Evolutionary conservation across 30 jellyfish, hydroid and myxozoan species (phyloP).

Genomic region (Aurelia aurita): DNA sequence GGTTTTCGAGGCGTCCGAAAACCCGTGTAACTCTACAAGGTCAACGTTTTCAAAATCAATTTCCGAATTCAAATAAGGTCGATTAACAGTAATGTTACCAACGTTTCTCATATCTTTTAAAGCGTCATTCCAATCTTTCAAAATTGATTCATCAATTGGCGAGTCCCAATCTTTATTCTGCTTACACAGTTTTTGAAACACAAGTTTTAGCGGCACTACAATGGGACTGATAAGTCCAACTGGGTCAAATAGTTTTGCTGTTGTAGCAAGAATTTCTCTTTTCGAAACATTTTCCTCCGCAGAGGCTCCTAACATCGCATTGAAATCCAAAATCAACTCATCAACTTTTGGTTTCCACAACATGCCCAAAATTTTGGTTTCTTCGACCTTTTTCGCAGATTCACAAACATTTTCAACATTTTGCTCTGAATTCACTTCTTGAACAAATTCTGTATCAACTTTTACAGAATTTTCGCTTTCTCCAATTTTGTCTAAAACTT

Average conservation of each 20-base stretch:
- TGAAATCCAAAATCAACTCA: not conserved
- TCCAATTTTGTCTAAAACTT: too few relatives aligned
- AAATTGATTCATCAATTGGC: not conserved
- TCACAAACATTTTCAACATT: too few relatives aligned
- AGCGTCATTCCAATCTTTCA: not conserved
- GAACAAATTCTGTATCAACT: too few relatives aligned
- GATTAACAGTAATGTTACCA: not conserved
- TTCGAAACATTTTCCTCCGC: not conserved
- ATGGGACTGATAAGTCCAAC: not conserved
- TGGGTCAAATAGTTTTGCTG: not conserved
- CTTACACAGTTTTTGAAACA: not conserved
- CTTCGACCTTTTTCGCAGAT: not conserved
- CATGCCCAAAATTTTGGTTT: not conserved
- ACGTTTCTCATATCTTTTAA: not conserved
- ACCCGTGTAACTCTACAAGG: not conserved
- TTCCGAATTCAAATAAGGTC: not conserved
- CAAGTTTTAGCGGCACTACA: not conserved
- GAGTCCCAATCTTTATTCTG: not conserved
- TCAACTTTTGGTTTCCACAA: not conserved
- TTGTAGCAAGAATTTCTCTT: not conserved
- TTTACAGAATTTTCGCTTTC: too few relatives aligned
- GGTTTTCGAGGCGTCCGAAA: slow-evolving; percentile 7
- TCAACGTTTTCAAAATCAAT: not conserved
- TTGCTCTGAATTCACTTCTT: too few relatives aligned
- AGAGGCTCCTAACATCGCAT: not conserved